A percentile compares a stretch with the other conserved stretches of the same genome.
Conservation (phyloP, 2,113 vertebrate genomes). For the Hydropotes inermis region DNA sequence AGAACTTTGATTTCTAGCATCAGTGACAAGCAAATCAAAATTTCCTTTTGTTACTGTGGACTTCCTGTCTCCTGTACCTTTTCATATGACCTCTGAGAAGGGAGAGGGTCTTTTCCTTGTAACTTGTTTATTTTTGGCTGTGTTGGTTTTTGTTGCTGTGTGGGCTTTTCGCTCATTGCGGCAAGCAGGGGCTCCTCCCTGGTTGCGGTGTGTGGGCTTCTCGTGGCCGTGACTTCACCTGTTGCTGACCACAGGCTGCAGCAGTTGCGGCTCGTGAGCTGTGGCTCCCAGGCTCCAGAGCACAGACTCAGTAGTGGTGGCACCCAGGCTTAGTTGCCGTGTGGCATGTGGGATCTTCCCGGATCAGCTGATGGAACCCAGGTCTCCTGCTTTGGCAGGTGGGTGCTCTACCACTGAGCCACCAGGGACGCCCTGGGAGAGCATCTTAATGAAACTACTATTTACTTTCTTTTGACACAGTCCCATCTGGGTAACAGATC, state of each 20-base stretch:
- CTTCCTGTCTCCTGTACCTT: rapidly evolving
- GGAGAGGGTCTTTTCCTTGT: background rate
- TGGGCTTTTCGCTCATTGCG: rapidly evolving
- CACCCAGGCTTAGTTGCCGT: background rate
- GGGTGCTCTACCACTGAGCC: background rate
- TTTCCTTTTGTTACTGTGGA: background rate
- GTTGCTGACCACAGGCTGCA: background rate
- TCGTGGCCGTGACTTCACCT: background rate
- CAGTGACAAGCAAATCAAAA: background rate
- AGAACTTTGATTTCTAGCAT: background rate
- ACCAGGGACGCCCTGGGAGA: background rate
- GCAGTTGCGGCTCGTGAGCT: background rate
- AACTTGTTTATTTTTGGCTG: background rate
- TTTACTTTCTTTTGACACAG: background rate
- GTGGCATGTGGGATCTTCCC: background rate
- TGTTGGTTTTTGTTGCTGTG: background rate
- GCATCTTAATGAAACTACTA: background rate
- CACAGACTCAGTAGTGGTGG: background rate
- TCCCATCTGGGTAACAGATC: background rate
- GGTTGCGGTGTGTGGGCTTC: background rate
- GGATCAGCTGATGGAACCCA: background rate
- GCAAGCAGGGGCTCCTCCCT: background rate
- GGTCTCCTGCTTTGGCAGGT: background rate
- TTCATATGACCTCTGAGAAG: background rate
- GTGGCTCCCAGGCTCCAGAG: background rate